Evolutionary conservation across 2,888 invertebrate species (phyloP).

Genomic region (Osmoderma eremita): DNA sequence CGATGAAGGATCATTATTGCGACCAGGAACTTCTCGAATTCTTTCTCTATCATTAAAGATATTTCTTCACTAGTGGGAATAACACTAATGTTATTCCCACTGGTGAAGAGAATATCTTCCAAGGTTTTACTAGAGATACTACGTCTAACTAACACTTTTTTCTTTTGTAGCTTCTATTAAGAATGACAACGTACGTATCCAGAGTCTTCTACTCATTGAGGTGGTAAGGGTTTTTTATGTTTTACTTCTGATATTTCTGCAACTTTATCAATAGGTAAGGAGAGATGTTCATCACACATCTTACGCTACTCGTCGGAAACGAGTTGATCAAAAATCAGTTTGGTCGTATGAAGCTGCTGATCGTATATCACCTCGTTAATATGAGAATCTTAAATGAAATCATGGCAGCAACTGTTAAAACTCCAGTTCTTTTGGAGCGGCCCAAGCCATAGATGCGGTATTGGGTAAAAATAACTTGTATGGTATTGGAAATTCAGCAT

Average conservation of each 20-base stretch:
- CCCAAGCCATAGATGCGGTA: too few relatives aligned
- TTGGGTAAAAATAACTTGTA: slow-evolving; percentile 47
- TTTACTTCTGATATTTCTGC: too few relatives aligned
- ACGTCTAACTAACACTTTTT: too few relatives aligned
- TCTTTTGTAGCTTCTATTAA: too few relatives aligned
- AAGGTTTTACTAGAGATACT: too few relatives aligned
- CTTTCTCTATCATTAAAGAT: slow-evolving; percentile 45
- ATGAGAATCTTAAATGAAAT: slow-evolving; percentile 48
- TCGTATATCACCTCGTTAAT: slow-evolving; percentile 64
- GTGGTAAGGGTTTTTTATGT: too few relatives aligned
- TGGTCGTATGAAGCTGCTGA: slow-evolving; percentile 62
- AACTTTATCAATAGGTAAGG: slow-evolving; percentile 64
- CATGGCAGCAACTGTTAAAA: slow-evolving; percentile 56
- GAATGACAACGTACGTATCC: too few relatives aligned
- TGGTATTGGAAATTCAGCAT: slow-evolving; percentile 38
- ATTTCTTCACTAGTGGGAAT: too few relatives aligned
- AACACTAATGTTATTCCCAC: too few relatives aligned
- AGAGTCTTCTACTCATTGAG: too few relatives aligned
- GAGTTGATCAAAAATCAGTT: slow-evolving; percentile 50
- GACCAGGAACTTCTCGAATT: slow-evolving; percentile 48
- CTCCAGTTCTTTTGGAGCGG: slow-evolving; percentile 66
- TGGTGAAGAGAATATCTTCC: too few relatives aligned
- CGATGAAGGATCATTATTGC: slow-evolving; percentile 46
- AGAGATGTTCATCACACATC: slow-evolving; percentile 64
- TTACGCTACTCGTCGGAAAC: slow-evolving; percentile 60